Conservation (phyloP, 2,797 vertebrate species). For the Selene dorsalis region DNA sequence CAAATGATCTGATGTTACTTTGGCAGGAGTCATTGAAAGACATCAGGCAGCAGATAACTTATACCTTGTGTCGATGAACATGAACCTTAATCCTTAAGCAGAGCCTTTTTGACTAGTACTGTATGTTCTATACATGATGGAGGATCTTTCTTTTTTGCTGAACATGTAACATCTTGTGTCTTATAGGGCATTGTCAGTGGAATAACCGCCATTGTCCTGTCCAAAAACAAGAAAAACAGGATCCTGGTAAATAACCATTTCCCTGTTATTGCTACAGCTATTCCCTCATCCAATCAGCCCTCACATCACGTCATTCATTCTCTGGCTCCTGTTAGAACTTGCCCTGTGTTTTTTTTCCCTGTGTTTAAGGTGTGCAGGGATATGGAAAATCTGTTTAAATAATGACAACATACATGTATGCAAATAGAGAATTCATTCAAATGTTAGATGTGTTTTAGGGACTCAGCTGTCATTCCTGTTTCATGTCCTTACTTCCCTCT, state of each 20-base stretch:
- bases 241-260: constrained; percentile 82
- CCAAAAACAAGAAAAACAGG: constrained; percentile 85
- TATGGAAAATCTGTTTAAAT: not conserved
- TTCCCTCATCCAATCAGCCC: constrained; percentile 12
- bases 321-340: constrained; percentile 57
- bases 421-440: constrained; percentile 2
- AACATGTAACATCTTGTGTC: constrained; percentile 29
- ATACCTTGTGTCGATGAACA: not conserved
- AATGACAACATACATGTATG: not conserved
- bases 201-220: constrained; percentile 88
- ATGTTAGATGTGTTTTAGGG: not conserved
- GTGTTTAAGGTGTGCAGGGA: not conserved
- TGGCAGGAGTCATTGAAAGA: not conserved
- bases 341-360: constrained; percentile 14
- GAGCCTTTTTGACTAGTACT: not conserved
- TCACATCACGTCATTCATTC: constrained; percentile 12
- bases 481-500: not conserved
- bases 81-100: not conserved
- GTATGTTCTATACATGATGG: not conserved
- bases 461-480: not conserved
- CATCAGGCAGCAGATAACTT: not conserved
- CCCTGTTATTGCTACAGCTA: not conserved
- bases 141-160: not conserved
- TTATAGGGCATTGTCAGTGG: constrained; percentile 83
- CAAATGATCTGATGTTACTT: not conserved